Base-by-base conservation (phyloP, 2,797 vertebrate genomes). In the Notoglanidium macrostoma region DNA sequence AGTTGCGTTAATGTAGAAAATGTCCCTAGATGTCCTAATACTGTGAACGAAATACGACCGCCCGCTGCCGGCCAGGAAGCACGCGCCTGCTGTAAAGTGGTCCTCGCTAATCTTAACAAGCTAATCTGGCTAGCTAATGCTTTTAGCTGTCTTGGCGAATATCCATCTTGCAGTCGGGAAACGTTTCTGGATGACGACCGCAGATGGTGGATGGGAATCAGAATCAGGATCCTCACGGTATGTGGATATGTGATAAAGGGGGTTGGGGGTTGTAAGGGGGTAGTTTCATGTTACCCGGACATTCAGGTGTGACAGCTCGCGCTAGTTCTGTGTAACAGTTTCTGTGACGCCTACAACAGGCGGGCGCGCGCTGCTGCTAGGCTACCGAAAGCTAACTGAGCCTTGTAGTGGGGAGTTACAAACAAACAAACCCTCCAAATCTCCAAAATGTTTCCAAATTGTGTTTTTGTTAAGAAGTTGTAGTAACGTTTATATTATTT, bases 191-290 rank as follows among this genome's bases (percentile, higher is more conserved):
- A 61, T 35, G 77, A 67, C 59, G 49, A 76, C 63, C 3, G 49
- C 49, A 54, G 74, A 85, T n/a, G 80, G 91, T 92, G 91, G 85
- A 89, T 59, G 78, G 82, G 77, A 88, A 88, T 3, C 59, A 78
- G 85, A 84, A 85, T 80, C 85, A 85, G 85, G 87, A 88, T 83
- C 68, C 81, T 74, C 49, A 89, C 80, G 91, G 90, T 92, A 91
- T 40, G 88, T 90, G 73, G 32, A 63, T 73, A 79, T 70, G 7
- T 78, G 70, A 79, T 40, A 5, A 63, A 0, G 40, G 54, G 21
- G 10, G 11, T 40, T 40, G 35, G 35, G 35, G 35, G 35, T 40
- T 40, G 35, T 40, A 40, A 40, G 35, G 35, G 35, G 35, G 5
- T 40, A 9, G 21, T 11, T 29, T 85, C 17, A 19, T 7, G 29